Base-by-base conservation (phyloP, 2,797 vertebrate species). In the Petrocephalus schoutedeni region DNA sequence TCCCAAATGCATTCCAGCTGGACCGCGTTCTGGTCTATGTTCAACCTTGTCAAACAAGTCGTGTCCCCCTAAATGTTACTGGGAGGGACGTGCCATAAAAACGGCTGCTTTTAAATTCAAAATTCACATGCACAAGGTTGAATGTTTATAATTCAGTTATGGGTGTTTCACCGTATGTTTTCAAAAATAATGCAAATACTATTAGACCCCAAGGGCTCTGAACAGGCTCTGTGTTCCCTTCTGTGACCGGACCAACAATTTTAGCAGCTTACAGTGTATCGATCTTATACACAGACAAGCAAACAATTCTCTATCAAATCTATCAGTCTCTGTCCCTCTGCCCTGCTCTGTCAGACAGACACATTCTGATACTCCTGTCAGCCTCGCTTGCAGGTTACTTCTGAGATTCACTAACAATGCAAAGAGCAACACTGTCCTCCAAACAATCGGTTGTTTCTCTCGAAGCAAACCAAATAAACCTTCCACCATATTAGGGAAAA, bases 1-100 rank as follows among this genome's bases (percentile, higher is more conserved):
- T 91, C 89, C 88, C 77, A 21, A 89, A 89, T 77, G 58, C 77
- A 87, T 28, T 67, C 89, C 92, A 93, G 91, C 91, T 94, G 93
- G 84, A 86, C 89, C 90, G 89, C 88, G 88, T 94, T 92, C 85
- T 89, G 64, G 87, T 89, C 87, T 87, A 83, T 45, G 51, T 85
- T 88, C 71, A 89, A 89, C 86, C 85, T 88, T 92, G 92, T 92
- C 92, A 93, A 93, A 93, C 89, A 92, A 89, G 51, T 67, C 74
- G 82, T 91, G 91, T 88, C 89, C 88, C 71, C 86, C 49, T 88
- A 91, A 90, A 87, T 89, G 89, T 88, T 91, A 71, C 67, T 80
- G 41, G 74, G 87, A 90, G 89, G 16, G 85, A 32, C 87, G 16
- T 88, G 87, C 36, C 28, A 3, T 23, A 84, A 16, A 10, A 21